Percentiles rank a stretch among this genome's conserved stretches.
Evolutionary conservation across 2,888 invertebrate genomes (phyloP).

Genomic region (Agrochola circellaris): DNA sequence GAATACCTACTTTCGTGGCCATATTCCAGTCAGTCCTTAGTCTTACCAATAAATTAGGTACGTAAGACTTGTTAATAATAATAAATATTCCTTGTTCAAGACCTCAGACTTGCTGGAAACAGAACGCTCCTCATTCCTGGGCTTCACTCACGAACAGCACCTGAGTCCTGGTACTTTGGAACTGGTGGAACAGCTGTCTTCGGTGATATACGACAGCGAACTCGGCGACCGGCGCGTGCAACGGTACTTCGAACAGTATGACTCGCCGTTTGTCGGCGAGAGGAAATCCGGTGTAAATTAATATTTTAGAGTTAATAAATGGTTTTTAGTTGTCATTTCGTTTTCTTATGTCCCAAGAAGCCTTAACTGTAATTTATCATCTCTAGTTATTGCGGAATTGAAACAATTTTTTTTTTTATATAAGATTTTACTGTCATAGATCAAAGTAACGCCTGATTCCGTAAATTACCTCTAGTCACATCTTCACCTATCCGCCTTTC

Average conservation of each 20-base stretch:
- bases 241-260: conserved; percentile 81
- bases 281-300: conserved; percentile 6
- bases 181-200: conserved; percentile 74
- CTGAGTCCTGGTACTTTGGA: conserved; percentile 76
- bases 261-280: conserved; percentile 77
- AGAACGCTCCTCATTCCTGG: conserved; percentile 81
- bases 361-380: background rate
- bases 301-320: conserved; percentile 41
- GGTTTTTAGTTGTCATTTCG: conserved; percentile 26
- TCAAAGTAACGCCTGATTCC: background rate
- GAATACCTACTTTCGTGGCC: too few relatives aligned
- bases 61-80: conserved; percentile 3
- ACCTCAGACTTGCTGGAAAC: conserved; percentile 74
- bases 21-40: too few relatives aligned
- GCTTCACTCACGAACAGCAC: conserved; percentile 75
- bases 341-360: background rate
- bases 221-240: conserved; percentile 79
- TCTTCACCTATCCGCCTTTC: background rate
- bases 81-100: conserved; percentile 62
- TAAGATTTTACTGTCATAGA: background rate
- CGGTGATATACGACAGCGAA: conserved; percentile 68
- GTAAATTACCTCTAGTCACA: background rate
- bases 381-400: background rate
- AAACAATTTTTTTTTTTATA: background rate
- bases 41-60: too few relatives aligned